Percentiles rank a stretch among this genome's conserved stretches.
These are phyloP conservation scores for Drosophila neocordata DNA, from an alignment of 1,140 invertebrate genomes.

Conservation along the genomic window DNA sequence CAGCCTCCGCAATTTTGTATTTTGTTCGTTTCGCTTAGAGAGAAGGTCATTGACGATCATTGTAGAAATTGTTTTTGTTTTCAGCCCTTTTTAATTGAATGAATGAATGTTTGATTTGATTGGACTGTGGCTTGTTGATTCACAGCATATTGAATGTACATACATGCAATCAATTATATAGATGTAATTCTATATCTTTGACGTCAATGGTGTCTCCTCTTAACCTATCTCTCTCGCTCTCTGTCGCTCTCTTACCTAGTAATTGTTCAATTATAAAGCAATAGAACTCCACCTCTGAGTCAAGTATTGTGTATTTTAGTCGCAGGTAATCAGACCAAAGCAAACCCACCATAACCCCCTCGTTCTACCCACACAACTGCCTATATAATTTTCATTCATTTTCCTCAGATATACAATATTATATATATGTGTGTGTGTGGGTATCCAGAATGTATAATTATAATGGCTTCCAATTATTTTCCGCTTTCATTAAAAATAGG, in stretches of 20 bases:
- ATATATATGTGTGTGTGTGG: constrained; percentile 44
- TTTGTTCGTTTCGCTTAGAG: not conserved
- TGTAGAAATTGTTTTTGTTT: not conserved
- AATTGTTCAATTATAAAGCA: constrained; percentile 6
- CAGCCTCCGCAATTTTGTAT: not conserved
- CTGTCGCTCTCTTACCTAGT: not conserved
- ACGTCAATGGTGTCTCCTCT: not conserved
- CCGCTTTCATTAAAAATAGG: not conserved
- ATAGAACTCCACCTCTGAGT: not conserved
- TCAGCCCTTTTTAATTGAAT: not conserved
- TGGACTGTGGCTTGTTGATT: not conserved
- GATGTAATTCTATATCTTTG: constrained; percentile 10
- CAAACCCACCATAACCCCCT: constrained; percentile 18
- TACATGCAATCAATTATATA: constrained; percentile 1
- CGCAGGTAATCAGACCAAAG: constrained; percentile 52
- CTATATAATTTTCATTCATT: not conserved
- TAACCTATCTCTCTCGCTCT: not conserved
- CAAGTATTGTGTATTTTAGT: constrained; percentile 43
- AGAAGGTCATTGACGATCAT: not conserved
- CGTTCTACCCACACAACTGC: constrained; percentile 1
- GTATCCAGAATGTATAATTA: constrained; percentile 3
- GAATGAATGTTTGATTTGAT: not conserved
- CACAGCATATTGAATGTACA: not conserved
- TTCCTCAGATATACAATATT: not conserved
- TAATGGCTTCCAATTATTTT: constrained; percentile 53